Percentiles rank a stretch among this genome's conserved stretches.
Conservation (phyloP, 2,888 invertebrate genomes). For the Agapetus fuscipes region DNA sequence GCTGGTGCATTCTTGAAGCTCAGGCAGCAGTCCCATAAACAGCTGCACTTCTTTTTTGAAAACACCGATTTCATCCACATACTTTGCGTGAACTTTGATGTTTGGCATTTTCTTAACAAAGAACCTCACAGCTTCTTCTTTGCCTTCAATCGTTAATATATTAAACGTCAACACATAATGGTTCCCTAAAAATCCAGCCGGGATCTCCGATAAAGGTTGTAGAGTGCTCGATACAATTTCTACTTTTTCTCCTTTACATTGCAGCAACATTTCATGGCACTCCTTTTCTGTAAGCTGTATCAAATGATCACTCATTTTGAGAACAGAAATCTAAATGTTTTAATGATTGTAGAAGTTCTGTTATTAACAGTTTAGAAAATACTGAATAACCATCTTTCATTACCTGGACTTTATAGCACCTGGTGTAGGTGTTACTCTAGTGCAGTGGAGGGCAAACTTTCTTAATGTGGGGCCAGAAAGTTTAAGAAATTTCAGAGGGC, state of each 20-base stretch:
- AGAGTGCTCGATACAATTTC: slow-evolving; percentile 6
- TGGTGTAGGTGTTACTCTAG: no score
- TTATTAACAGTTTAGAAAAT: no score
- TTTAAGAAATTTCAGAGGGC: no score
- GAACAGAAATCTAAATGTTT: no score
- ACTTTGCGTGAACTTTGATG: slow-evolving; percentile 16
- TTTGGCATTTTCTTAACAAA: slow-evolving; percentile 25
- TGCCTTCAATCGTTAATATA: slow-evolving; percentile 12
- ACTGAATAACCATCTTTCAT: no score
- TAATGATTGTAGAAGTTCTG: no score
- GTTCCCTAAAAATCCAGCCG: slow-evolving; percentile 25
- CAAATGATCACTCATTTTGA: no score
- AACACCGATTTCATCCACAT: slow-evolving; percentile 20
- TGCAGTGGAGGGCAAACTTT: no score
- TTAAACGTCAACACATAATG: slow-evolving; percentile 23
- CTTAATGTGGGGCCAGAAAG: no score
- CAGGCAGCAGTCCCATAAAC: slow-evolving; percentile 25
- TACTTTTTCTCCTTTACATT: slow-evolving; percentile 16
- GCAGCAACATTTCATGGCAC: slow-evolving; percentile 11
- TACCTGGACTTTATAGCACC: no score
- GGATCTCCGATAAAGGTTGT: slow-evolving; percentile 16
- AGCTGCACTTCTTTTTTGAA: slow-evolving; percentile 26
- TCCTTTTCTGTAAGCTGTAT: slow-evolving; percentile 1
- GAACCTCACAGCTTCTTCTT: slow-evolving; percentile 18
- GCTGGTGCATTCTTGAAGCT: slow-evolving; percentile 21